Evolutionary conservation across 1,140 invertebrate species (phyloP), one percentile per base, ranked within the genome.

Genomic region (Euura lappo): DNA sequence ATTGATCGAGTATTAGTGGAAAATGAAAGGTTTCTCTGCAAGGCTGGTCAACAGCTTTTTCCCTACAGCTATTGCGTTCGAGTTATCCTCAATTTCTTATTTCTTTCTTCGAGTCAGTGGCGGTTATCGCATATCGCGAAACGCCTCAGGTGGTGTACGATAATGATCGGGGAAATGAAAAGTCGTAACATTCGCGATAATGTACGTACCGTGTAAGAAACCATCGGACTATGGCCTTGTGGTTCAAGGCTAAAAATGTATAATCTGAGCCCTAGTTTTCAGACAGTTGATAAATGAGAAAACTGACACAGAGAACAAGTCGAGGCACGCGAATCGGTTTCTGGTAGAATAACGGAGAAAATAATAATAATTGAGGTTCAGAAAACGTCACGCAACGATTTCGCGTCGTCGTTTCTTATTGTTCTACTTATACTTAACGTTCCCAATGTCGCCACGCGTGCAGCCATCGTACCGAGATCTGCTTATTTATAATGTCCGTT

Each of bases 251-350:
- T 60, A 60, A 60, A 8, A 11, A n/a, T 60, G 10, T 60, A 60
- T 60, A 60, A 8, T 11, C 51, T 28, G 28, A 28, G 28, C 28
- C 28, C 28, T 28, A 28, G 28, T 60, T 60, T 60, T 60, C 51
- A 60, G 51, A 60, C 51, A n/a, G 51, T 60, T 60, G 51, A 60
- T 60, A 60, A 60, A 60, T 60, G 51, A 60, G 51, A 60, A 60
- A 60, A 60, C 51, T 60, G 8, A 60, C 51, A 60, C 51, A 60
- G 51, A 60, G 51, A 60, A 60, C 6, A 60, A 60, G 51, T 60
- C 8, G 8, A 60, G 51, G 51, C 51, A 60, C 51, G 51, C 51
- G 8, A 60, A n/a, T 60, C 51, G 51, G 51, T 60, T 60, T 60
- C 51, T 8, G 51, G 51, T 8, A 8, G 51, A 60, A 60, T 60